Percentiles rank a stretch among this genome's conserved stretches.
Evolutionary conservation across 1,140 invertebrate genomes (phyloP).

Genomic region (Ptiloglossa arizonensis): DNA sequence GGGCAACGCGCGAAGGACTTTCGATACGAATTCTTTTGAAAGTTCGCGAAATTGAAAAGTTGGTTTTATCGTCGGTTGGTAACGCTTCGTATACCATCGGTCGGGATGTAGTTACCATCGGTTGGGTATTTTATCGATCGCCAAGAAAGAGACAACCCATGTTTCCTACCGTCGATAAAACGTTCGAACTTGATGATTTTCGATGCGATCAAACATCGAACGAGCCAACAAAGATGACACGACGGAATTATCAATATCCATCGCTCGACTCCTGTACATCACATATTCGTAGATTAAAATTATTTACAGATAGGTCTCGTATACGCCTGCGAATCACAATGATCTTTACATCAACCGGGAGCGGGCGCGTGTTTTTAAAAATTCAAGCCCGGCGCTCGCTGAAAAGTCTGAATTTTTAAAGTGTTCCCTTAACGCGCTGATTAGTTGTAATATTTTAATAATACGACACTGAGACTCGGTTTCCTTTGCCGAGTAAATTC

Average conservation of each 20-base stretch:
- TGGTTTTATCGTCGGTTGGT: not conserved
- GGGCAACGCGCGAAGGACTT: too few species aligned
- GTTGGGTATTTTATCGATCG: not conserved
- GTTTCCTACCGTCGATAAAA: not conserved
- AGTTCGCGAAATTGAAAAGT: not conserved
- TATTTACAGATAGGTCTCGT: constrained; percentile 74
- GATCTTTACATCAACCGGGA: constrained; percentile 51
- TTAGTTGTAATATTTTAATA: constrained; percentile 25
- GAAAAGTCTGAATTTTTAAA: constrained; percentile 7
- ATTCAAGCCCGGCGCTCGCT: not conserved
- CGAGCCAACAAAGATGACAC: constrained; percentile 43
- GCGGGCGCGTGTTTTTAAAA: not conserved
- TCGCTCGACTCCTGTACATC: constrained; percentile 66
- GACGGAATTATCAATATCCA: constrained; percentile 52
- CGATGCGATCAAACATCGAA: constrained; percentile 45
- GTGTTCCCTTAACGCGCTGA: constrained; percentile 10
- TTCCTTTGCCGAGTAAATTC: not conserved
- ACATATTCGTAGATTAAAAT: constrained; percentile 62
- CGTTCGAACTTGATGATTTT: not conserved
- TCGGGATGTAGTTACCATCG: not conserved
- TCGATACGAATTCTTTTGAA: not conserved
- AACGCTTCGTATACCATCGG: not conserved
- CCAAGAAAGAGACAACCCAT: not conserved
- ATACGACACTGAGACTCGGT: constrained; percentile 8
- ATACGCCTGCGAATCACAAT: constrained; percentile 67